These are phyloP conservation scores for Lithophane semibrunnea DNA, from an alignment of 2,888 invertebrate genomes.

Conservation along the genomic window DNA sequence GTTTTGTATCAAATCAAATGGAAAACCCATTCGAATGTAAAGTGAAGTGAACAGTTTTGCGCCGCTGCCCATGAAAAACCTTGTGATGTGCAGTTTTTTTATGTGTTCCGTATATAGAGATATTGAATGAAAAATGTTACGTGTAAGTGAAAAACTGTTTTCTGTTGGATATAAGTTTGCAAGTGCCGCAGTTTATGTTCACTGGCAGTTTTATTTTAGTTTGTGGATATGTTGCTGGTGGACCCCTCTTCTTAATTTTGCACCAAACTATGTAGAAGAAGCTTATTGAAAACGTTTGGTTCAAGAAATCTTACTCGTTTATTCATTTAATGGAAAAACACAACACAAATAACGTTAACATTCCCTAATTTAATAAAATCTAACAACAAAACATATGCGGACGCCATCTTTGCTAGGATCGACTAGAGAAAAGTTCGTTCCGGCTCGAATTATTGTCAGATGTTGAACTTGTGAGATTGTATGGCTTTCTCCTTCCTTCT, in stretches of 20 bases:
- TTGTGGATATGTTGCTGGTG: not conserved
- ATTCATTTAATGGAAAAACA: too few relatives aligned
- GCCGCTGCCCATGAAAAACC: conserved; percentile 43
- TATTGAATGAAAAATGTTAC: not conserved
- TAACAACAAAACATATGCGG: too few relatives aligned
- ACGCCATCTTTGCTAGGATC: too few relatives aligned
- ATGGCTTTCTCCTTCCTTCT: too few relatives aligned
- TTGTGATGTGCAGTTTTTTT: conserved; percentile 50
- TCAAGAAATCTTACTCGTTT: not conserved
- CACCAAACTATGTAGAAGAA: too few relatives aligned
- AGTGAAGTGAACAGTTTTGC: conserved; percentile 67
- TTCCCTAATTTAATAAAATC: too few relatives aligned
- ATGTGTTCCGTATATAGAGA: conserved; percentile 1
- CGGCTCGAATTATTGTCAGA: too few relatives aligned
- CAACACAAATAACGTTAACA: too few relatives aligned
- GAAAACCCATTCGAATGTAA: conserved; percentile 69
- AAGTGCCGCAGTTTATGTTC: not conserved
- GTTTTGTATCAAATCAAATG: conserved; percentile 68
- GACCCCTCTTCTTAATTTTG: not conserved
- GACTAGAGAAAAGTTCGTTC: too few relatives aligned
- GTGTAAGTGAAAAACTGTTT: not conserved
- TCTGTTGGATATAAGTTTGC: too few relatives aligned
- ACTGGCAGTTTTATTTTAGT: conserved; percentile 3
- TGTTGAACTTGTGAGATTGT: too few relatives aligned
- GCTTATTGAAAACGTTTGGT: not conserved